A percentile compares a stretch with the other conserved stretches of the same genome.
Conservation (phyloP, 2,888 invertebrate genomes). For the Toxonevra muliebris region DNA sequence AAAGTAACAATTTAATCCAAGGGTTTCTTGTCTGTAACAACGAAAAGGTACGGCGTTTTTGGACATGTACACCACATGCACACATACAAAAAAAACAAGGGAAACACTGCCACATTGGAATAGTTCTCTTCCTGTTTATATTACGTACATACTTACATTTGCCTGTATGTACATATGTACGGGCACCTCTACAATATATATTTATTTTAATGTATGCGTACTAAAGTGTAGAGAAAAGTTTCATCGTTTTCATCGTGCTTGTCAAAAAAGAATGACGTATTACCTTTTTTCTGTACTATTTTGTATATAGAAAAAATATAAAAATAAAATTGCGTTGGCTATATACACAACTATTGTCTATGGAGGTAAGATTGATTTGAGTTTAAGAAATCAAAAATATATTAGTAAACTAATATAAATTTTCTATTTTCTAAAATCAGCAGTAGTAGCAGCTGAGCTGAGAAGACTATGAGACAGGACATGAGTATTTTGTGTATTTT, state of each 20-base stretch:
- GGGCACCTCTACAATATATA: no score
- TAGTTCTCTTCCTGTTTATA: no score
- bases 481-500: slow-evolving; percentile 8
- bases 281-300: not conserved
- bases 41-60: no score
- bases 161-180: not conserved
- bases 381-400: slow-evolving; percentile 10
- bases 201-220: no score
- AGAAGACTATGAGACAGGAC: not conserved
- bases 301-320: not conserved
- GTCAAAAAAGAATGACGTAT: slow-evolving; percentile 5
- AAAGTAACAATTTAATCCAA: no score
- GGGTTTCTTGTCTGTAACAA: no score
- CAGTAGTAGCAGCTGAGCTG: not conserved
- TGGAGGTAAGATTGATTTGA: not conserved
- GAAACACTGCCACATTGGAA: no score
- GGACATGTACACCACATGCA: no score
- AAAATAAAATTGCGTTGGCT: not conserved
- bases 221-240: not conserved
- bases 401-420: not conserved
- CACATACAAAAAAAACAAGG: no score
- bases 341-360: no score
- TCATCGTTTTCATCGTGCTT: not conserved
- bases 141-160: no score
- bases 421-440: not conserved